Evolutionary conservation across 2,797 vertebrate genomes (phyloP).

Genomic region (Danio kyathit): DNA sequence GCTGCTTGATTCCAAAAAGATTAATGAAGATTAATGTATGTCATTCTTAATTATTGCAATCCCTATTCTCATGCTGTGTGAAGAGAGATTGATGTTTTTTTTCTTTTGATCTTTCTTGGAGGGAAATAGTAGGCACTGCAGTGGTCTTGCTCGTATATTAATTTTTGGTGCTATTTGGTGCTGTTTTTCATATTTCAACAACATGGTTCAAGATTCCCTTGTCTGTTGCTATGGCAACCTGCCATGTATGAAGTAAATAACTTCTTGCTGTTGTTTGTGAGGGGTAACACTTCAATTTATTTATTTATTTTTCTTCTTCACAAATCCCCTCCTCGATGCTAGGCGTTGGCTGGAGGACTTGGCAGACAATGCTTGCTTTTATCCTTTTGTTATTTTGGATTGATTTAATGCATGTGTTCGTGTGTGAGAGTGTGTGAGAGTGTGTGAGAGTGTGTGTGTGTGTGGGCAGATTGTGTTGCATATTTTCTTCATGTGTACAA

Average conservation of each 20-base stretch:
- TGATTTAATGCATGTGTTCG: neutral
- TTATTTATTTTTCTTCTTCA: constrained; percentile 24
- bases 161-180: constrained; percentile 55
- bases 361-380: constrained; percentile 25
- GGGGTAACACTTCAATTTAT: constrained; percentile 52
- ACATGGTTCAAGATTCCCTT: constrained; percentile 69
- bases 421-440: neutral
- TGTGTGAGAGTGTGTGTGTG: neutral
- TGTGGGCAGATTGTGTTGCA: neutral
- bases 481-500: constrained; percentile 19
- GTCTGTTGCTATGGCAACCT: constrained; percentile 80
- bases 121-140: neutral
- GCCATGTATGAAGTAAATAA: constrained; percentile 60
- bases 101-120: neutral
- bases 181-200: constrained; percentile 70
- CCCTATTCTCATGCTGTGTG: constrained; percentile 32
- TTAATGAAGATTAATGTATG: constrained; percentile 45
- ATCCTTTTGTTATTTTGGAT: constrained; percentile 40
- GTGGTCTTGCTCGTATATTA: neutral
- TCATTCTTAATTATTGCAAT: constrained; percentile 43
- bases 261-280: constrained; percentile 55
- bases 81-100: neutral
- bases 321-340: constrained; percentile 1
- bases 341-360: constrained; percentile 44
- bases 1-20: constrained; percentile 51